These are phyloP conservation scores for Chironomus striatipennis DNA, from an alignment of 1,140 invertebrate genomes.

Conservation along the genomic window DNA sequence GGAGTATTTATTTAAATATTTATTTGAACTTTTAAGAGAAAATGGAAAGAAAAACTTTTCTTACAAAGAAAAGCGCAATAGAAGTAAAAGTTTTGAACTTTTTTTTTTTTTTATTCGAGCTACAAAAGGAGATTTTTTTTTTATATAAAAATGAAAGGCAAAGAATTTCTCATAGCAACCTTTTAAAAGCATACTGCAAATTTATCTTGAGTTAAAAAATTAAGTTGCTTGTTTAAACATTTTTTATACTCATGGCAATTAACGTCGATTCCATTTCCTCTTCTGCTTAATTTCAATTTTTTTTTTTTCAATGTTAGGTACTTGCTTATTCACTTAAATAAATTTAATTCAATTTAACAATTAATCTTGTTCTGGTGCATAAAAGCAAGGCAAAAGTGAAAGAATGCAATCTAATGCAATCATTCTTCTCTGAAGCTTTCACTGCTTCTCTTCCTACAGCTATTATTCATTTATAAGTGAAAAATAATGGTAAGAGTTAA, in stretches of 20 bases:
- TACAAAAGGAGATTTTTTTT: not conserved
- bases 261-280: not conserved
- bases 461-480: not conserved
- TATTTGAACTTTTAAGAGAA: too few species aligned
- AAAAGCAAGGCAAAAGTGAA: not conserved
- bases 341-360: conserved; percentile 2
- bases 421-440: not conserved
- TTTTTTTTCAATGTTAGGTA: too few species aligned
- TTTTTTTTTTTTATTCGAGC: too few species aligned
- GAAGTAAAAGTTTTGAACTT: too few species aligned
- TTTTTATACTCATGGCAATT: not conserved
- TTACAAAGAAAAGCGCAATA: too few species aligned
- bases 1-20: too few species aligned
- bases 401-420: not conserved
- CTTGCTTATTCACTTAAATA: not conserved
- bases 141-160: not conserved
- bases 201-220: not conserved
- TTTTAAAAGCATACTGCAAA: not conserved
- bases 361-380: not conserved
- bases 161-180: not conserved
- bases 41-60: too few species aligned
- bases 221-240: not conserved
- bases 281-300: not conserved
- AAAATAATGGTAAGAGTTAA: not conserved
- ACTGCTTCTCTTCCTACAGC: not conserved